phyloP scores from a whole-genome alignment of 2,888 invertebrate species.

The Hyalella azteca region DNA sequence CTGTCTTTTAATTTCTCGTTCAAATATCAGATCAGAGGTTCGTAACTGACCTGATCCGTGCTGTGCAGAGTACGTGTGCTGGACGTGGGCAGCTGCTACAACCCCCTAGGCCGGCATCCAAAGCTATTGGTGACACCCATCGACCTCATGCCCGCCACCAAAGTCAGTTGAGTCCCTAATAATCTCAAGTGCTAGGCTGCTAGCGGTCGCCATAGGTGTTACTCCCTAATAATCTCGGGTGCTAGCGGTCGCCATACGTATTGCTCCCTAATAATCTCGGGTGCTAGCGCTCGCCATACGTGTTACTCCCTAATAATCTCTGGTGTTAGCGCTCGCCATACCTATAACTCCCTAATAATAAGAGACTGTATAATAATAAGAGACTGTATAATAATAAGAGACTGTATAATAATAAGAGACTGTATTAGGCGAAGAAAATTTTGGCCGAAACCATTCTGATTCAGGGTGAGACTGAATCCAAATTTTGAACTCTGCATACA shows the following conservation, averaged over 20 bases:
- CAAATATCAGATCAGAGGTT: background rate
- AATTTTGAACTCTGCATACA: too few species aligned
- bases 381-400: too few species aligned
- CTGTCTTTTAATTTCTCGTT: background rate
- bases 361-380: too few species aligned
- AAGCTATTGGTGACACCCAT: background rate
- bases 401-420: too few species aligned
- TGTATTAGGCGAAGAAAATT: too few species aligned
- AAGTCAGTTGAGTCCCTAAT: background rate
- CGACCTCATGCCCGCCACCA: conserved; percentile 20
- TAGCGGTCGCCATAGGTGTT: background rate
- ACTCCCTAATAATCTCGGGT: background rate
- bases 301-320: background rate
- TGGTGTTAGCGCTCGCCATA: background rate
- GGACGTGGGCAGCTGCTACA: conserved; percentile 22
- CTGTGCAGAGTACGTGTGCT: background rate
- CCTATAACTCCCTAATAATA: background rate
- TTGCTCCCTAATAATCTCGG: background rate
- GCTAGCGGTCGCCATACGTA: background rate
- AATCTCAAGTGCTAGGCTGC: background rate
- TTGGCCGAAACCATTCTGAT: too few species aligned
- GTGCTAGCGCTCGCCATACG: background rate
- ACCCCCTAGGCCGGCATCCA: background rate
- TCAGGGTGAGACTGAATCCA: too few species aligned
- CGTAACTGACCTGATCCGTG: background rate